These are phyloP conservation scores for Drosophila hamatofila DNA, from an alignment of 2,888 invertebrate species.

Conservation along the genomic window DNA sequence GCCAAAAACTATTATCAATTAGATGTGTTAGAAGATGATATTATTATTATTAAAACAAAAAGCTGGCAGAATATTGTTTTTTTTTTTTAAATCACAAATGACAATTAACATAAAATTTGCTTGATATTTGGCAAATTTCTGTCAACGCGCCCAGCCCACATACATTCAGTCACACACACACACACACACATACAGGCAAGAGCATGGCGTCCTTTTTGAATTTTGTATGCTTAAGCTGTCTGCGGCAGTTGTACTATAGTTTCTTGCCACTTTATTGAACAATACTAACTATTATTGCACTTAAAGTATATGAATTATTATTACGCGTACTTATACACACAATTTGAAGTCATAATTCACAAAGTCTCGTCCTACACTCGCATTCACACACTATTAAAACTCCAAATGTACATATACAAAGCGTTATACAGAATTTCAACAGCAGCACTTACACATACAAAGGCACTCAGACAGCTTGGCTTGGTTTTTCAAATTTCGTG, in stretches of 20 bases:
- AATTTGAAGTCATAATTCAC: conserved; percentile 44
- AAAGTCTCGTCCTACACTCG: conserved; percentile 55
- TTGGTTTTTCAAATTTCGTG: conserved; percentile 68
- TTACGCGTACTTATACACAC: conserved; percentile 19
- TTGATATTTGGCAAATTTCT: conserved; percentile 24
- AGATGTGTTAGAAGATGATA: conserved; percentile 2
- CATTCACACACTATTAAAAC: conserved; percentile 53
- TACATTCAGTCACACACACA: conserved; percentile 29
- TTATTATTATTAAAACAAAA: conserved; percentile 11
- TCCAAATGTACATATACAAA: conserved; percentile 56
- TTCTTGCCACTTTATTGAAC: conserved; percentile 13
- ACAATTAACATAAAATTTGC: conserved; percentile 7
- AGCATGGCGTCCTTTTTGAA: conserved; percentile 76
- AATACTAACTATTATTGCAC: conserved; percentile 24
- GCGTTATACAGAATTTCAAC: conserved; percentile 81
- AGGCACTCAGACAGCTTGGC: conserved; percentile 68
- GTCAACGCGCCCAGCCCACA: conserved; percentile 36
- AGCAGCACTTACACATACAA: conserved; percentile 59
- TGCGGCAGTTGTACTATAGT: conserved; percentile 34
- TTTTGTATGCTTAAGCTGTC: conserved; percentile 39
- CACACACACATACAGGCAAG: conserved; percentile 49
- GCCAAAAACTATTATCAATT: conserved; percentile 44
- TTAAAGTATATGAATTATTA: conserved; percentile 1
- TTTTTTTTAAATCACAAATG: background rate
- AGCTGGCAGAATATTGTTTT: background rate